Base-by-base conservation (phyloP, 2,113 vertebrate genomes). In the Saimiri boliviensis region DNA sequence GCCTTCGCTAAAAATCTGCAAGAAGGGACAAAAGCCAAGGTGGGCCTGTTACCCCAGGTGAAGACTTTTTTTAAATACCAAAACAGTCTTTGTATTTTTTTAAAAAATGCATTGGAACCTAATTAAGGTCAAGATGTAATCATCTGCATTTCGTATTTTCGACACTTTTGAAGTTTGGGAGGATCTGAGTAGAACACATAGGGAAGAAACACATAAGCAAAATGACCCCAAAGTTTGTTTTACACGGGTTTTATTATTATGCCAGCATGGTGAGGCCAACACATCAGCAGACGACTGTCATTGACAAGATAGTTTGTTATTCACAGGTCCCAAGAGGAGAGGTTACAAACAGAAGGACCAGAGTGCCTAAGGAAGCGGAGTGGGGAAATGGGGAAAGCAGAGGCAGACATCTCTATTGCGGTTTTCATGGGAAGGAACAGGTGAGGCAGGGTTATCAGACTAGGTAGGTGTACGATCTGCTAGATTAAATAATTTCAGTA, bases 1-100 rank as follows among this genome's bases (percentile, higher is more conserved):
- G 79, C 73, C 82, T 71, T 71, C 17, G 49, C 71, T 47, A 52
- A 88, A 97, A 94, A 42, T 85, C n/a, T n/a, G 23, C 73, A 86
- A 66, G 66, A 70, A 91, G 9, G 37, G 27, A 35, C 30, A 6
- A 37, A 91, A 94, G 71, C 71, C 86, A 95, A 9, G 71, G 63
- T 83, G 23, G 58, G 35, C 27, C 86, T 32, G 9, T 32, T 94
- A 63, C 79, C 52, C 54, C 94, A 68, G 7, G 37, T 63, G 82
- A 68, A 58, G 27, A 0, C 30, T 32, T 74, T 93, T 83, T 25
- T 83, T 58, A 32, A 71, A 71, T 81, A 70, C 13, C 27, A 45
- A 49, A 42, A 42, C 45, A 45, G 19, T 16, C 37, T 37, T 85
- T 54, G 49, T 32, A 86, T 42, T 42, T 42, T 42, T 42, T 42